Conservation (phyloP, 2,797 vertebrate species). For the Phylloscopus collybita region DNA sequence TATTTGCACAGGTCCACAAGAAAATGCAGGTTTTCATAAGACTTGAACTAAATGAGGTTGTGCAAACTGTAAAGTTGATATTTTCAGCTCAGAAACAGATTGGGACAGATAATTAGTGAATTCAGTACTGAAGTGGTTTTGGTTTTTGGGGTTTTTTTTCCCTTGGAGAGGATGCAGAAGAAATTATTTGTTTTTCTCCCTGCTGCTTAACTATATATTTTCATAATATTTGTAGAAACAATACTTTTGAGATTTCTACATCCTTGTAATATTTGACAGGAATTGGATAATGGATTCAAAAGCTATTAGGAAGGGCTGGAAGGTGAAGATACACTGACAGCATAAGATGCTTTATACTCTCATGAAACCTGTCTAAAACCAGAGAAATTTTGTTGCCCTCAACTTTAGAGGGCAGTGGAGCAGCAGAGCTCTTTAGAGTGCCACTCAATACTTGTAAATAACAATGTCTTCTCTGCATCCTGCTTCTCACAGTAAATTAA, state of each 20-base stretch:
- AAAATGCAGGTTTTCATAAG: background rate
- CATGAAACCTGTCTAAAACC: background rate
- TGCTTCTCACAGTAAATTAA: slow-evolving; percentile 5
- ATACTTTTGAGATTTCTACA: background rate
- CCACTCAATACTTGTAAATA: background rate
- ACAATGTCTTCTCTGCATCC: background rate
- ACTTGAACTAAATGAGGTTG: background rate
- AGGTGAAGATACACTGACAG: background rate
- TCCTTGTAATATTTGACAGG: background rate
- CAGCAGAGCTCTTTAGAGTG: background rate
- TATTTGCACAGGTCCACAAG: background rate
- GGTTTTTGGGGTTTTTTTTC: background rate
- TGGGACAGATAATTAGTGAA: background rate
- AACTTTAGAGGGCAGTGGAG: background rate
- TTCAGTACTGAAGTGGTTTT: background rate
- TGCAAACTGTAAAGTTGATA: background rate
- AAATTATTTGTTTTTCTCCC: background rate
- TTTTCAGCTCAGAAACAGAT: background rate
- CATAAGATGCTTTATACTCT: background rate
- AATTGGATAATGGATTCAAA: background rate
- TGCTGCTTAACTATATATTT: background rate
- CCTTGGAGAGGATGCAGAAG: background rate
- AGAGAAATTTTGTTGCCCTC: background rate
- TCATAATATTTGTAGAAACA: background rate
- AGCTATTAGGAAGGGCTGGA: background rate